phyloP scores from a whole-genome alignment of 2,113 vertebrate species.

The Peucedramus taeniatus region DNA sequence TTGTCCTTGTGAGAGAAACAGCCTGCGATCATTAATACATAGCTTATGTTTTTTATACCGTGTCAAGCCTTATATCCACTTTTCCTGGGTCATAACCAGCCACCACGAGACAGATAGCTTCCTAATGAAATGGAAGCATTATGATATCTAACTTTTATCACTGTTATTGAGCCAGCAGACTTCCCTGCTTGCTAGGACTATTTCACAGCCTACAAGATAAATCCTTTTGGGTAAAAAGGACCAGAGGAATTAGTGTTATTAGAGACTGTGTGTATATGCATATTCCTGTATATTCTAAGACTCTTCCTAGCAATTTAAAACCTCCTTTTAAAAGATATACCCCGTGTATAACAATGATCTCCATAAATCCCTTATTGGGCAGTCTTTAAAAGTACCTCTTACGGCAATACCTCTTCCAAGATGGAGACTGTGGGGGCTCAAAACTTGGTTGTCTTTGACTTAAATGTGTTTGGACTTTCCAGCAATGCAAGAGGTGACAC shows the following conservation, averaged over 20 bases:
- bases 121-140: constrained; percentile 7
- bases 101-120: not conserved
- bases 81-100: not conserved
- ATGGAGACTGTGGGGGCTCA: not conserved
- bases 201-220: not conserved
- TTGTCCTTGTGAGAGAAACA: not conserved
- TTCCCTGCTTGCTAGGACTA: not conserved
- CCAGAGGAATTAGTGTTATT: not conserved
- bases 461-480: not conserved
- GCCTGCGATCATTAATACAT: not conserved
- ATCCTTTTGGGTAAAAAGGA: not conserved
- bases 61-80: not conserved
- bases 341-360: not conserved
- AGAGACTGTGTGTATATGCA: not conserved
- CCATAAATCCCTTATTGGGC: not conserved
- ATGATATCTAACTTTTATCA: not conserved
- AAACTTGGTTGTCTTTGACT: not conserved
- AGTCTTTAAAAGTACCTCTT: not conserved
- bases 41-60: not conserved
- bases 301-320: not conserved
- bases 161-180: not conserved
- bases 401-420: not conserved
- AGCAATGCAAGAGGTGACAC: not conserved
- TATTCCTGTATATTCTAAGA: not conserved
- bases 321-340: not conserved